A percentile compares a stretch with the other conserved stretches of the same genome.
phyloP scores from a whole-genome alignment of 2,797 vertebrate genomes.

The Leptoclinus maculatus region DNA sequence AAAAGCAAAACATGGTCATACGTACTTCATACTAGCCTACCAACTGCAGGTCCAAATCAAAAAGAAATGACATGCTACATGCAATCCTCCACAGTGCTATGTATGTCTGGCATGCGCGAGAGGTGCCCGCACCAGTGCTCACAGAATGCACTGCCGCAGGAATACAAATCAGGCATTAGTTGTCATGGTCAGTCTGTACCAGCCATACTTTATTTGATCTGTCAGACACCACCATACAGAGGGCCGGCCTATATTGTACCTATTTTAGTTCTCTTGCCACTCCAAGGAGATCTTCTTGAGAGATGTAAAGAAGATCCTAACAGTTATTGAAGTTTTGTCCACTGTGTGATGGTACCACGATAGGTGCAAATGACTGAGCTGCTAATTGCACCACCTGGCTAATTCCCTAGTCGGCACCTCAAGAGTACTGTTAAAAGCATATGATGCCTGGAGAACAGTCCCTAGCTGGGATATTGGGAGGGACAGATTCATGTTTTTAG shows the following conservation, averaged over 20 bases:
- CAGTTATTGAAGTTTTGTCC: not conserved
- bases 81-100: no score
- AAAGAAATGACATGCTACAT: no score
- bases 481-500: not conserved
- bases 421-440: not conserved
- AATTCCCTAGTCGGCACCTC: not conserved
- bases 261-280: not conserved
- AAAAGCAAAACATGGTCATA: no score
- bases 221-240: not conserved
- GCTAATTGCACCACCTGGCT: not conserved
- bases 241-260: not conserved
- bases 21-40: no score
- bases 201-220: not conserved
- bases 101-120: no score
- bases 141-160: no score
- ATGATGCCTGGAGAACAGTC: not conserved
- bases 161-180: not conserved
- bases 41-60: no score
- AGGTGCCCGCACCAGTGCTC: no score
- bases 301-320: not conserved
- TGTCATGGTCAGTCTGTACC: not conserved
- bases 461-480: not conserved
- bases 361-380: not conserved
- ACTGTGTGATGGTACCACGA: not conserved
- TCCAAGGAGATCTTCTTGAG: not conserved